phyloP scores from a whole-genome alignment of 35 echinoderm and acorn worm genomes.

The Apostichopus californicus region DNA sequence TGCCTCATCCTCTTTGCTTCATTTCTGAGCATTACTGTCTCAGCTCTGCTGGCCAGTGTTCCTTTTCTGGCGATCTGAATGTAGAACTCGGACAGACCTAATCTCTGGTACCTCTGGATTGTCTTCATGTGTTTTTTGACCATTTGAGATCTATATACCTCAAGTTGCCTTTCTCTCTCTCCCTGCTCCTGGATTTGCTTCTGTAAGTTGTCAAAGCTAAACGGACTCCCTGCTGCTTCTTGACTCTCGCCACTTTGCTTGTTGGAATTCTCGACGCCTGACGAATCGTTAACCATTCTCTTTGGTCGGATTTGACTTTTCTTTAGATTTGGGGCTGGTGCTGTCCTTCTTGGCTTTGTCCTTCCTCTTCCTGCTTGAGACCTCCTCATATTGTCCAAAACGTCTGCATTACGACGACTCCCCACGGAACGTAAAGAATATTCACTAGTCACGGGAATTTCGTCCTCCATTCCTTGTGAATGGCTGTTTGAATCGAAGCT shows the following conservation, averaged over 20 bases:
- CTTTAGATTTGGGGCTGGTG: conserved; percentile 11
- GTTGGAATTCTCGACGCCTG: background rate
- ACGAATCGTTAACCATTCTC: background rate
- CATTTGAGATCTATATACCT: background rate
- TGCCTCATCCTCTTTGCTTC: background rate
- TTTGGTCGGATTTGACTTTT: background rate
- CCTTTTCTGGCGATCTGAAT: conserved; percentile 3
- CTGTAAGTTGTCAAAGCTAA: background rate
- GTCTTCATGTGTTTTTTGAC: background rate
- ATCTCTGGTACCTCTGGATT: background rate
- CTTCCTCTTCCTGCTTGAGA: background rate
- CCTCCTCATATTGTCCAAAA: too few relatives aligned
- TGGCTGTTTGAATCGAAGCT: background rate
- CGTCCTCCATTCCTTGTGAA: background rate
- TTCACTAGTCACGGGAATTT: background rate
- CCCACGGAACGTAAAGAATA: too few relatives aligned
- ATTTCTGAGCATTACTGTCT: background rate
- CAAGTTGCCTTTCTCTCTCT: background rate
- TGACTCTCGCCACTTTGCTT: background rate
- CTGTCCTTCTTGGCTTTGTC: background rate
- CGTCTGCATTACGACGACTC: too few relatives aligned
- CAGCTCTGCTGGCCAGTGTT: background rate
- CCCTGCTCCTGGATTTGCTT: background rate
- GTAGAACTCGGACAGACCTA: background rate
- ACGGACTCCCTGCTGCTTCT: background rate